Base-by-base conservation (phyloP, 1,140 invertebrate species). In the Berghia stephanieae region DNA sequence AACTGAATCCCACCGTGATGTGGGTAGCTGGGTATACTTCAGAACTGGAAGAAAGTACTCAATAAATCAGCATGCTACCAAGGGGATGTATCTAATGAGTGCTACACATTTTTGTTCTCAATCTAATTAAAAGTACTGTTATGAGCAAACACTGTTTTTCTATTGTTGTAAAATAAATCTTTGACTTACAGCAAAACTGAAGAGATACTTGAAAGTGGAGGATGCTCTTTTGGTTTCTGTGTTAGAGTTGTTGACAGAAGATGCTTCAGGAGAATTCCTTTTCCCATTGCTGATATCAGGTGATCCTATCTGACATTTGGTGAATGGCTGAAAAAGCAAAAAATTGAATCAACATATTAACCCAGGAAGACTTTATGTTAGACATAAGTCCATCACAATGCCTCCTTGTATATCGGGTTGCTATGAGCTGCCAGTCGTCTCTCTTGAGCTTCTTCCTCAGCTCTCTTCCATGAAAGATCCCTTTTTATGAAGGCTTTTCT, bases 271-370 rank as follows among this genome's bases (percentile, higher is more conserved):
- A n/a, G n/a, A n/a, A n/a, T n/a, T n/a, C n/a, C n/a, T n/a, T n/a
- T n/a, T n/a, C n/a, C n/a, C 31, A 71, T 70, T 0, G 46, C 78
- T 79, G 0, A 63, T 67, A 42, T 82, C 81, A 27, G 85, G 84
- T 24, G 83, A 81, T 5, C 91, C 92, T 74, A 92, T 89, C 6
- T 88, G 85, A 79, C 91, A 92, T 27, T 87, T 85, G 0, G 86
- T 87, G 46, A 92, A 92, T 18, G 91, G 88, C 89, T 92, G 78
- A 34, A 86, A 79, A 81, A 72, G 40, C 73, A 81, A 72, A 77
- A 46, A 52, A 77, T 70, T 49, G 10, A 63, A 16, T 63, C 36
- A 60, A 2, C 2, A 60, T 63, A 27, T 63, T 63, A 31, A 8
- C 57, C 34, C 27, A 16, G 8, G 8, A 63, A 8, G 18, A 16